Percentiles rank a stretch among this genome's conserved stretches.
phyloP scores from a whole-genome alignment of 2,113 vertebrate genomes.

The Tachuris rubrigastra region DNA sequence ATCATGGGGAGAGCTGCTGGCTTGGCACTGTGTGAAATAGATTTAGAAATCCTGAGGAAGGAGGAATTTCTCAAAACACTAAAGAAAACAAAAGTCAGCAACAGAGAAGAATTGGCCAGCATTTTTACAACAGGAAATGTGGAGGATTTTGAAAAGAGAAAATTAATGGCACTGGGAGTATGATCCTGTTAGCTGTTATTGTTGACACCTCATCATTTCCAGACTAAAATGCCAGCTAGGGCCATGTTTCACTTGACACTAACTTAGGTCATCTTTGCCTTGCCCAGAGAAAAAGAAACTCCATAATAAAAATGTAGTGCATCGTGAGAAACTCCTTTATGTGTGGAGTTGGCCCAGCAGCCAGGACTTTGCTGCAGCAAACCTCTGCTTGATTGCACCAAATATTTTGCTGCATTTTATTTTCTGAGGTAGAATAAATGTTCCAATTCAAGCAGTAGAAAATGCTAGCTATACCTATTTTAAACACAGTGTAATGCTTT shows the following conservation, averaged over 20 bases:
- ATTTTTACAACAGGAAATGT: slow-evolving; percentile 59
- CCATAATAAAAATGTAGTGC: not conserved
- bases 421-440: slow-evolving; percentile 58
- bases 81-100: slow-evolving; percentile 80
- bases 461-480: slow-evolving; percentile 78
- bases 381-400: slow-evolving; percentile 6
- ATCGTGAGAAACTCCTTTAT: not conserved
- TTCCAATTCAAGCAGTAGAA: slow-evolving; percentile 52
- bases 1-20: slow-evolving; percentile 78
- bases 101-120: slow-evolving; percentile 32
- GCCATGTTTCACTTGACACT: not conserved
- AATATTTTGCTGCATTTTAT: slow-evolving; percentile 52
- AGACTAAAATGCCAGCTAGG: not conserved
- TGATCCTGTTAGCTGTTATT: slow-evolving; percentile 8
- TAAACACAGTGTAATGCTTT: slow-evolving; percentile 83
- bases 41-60: slow-evolving; percentile 50
- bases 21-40: slow-evolving; percentile 52
- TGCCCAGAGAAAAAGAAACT: not conserved
- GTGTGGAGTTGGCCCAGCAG: not conserved
- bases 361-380: not conserved
- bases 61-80: slow-evolving; percentile 77
- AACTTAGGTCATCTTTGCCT: not conserved
- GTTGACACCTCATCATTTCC: slow-evolving; percentile 35
- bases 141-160: slow-evolving; percentile 56
- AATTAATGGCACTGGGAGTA: slow-evolving; percentile 63